phyloP scores from a whole-genome alignment of 2,113 vertebrate genomes.

The Cichladusa arquata region DNA sequence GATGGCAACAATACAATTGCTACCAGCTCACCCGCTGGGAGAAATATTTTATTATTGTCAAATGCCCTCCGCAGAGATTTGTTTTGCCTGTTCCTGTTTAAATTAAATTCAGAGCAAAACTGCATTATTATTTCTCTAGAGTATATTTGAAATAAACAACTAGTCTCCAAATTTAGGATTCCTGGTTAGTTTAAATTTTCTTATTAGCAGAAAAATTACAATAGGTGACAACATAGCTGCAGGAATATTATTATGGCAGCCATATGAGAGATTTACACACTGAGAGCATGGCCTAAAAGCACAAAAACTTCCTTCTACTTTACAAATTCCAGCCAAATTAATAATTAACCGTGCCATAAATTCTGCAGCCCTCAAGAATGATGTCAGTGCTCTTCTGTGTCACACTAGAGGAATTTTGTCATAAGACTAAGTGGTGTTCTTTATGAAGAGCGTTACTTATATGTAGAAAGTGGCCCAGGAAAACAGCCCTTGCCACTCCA shows the following conservation, averaged over 20 bases:
- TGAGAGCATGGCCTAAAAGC: conserved; percentile 50
- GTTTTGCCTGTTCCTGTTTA: conserved; percentile 82
- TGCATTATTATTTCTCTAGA: conserved; percentile 77
- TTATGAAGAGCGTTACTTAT: conserved; percentile 16
- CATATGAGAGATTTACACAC: conserved; percentile 58
- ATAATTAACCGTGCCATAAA: conserved; percentile 66
- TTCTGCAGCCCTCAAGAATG: conserved; percentile 28
- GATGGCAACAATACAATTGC: conserved; percentile 80
- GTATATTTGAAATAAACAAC: conserved; percentile 80
- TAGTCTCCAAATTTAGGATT: conserved; percentile 75
- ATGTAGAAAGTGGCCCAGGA: neutral
- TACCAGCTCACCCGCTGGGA: conserved; percentile 83
- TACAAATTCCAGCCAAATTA: conserved; percentile 68
- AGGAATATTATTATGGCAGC: conserved; percentile 60
- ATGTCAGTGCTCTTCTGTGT: conserved; percentile 16
- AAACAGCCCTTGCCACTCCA: conserved; percentile 34
- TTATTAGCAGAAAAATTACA: conserved; percentile 79
- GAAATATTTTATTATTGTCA: conserved; percentile 87
- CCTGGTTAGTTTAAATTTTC: conserved; percentile 75
- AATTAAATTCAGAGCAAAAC: conserved; percentile 81
- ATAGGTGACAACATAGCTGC: conserved; percentile 68
- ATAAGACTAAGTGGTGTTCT: conserved; percentile 41
- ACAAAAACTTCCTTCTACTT: conserved; percentile 59
- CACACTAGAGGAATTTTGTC: conserved; percentile 24
- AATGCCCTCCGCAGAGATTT: conserved; percentile 80